Evolutionary conservation across 2,888 invertebrate genomes (phyloP), one percentile per base, ranked within the genome.

Genomic region (Hypsopygia costalis): DNA sequence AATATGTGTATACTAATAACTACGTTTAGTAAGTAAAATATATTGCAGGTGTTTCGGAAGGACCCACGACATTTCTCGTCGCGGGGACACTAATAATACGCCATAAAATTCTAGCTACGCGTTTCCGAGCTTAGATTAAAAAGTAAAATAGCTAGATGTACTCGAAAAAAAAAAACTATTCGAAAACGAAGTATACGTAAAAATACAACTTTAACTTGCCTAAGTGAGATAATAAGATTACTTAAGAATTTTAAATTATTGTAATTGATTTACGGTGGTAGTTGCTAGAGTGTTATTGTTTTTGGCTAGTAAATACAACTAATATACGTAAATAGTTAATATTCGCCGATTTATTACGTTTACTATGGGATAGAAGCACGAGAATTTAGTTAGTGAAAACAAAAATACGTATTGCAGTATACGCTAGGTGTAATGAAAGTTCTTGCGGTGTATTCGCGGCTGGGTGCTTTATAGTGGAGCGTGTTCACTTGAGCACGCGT

Each of bases 101-200:
- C 56, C 52, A 53, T 56, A 62, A 52, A 55, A 51, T 54, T 52
- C 25, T 67, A 71, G 69, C 71, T 68, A 66, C 72, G 71, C 74
- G 65, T 64, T 69, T 73, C 77, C 74, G 85, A 83, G 83, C 79
- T 81, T 85, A 83, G 85, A 78, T 60, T 79, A 69, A 57, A 55
- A 55, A 55, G 57, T 61, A 76, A 75, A 66, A 66, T 78, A 80
- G 76, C 81, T 82, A 81, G 79, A 69, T 69, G 69, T 69, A 75
- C 61, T 69, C 62, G 68, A 78, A 62, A 65, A 54, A 59, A 62
- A 60, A 60, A 79, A 71, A 67, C 79, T 81, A 85, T 82, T 83
- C 68, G 81, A 85, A 85, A 86, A 85, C 85, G 86, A 87, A 79
- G 88, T 88, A 88, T 88, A 88, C 88, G 88, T 87, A 85, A 87